Percentiles rank a stretch among this genome's conserved stretches.
phyloP scores from a whole-genome alignment of 1,140 invertebrate genomes.

The Calliopsis andreniformis region DNA sequence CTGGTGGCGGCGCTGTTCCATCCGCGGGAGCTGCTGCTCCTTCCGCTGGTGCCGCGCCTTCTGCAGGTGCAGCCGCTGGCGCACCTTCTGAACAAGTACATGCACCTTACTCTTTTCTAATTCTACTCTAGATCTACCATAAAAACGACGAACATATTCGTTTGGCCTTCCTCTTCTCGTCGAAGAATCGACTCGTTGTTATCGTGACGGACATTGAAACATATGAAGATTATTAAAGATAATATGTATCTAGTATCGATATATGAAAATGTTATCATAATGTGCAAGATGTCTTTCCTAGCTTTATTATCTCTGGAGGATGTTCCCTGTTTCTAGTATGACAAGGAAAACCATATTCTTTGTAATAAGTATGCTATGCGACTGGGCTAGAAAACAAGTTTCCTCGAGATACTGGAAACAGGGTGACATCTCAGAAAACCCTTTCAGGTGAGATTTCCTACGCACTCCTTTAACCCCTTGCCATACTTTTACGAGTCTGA shows the following conservation, averaged over 20 bases:
- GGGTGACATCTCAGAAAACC: no score
- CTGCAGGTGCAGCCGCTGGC: slow-evolving; percentile 70
- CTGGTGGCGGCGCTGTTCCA: slow-evolving; percentile 67
- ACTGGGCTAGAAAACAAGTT: no score
- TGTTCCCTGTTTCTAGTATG: background rate
- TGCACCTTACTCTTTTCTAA: slow-evolving; percentile 3
- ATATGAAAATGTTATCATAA: background rate
- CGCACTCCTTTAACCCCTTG: no score
- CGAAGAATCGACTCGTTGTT: background rate
- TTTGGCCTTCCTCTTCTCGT: background rate
- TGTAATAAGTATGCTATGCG: no score
- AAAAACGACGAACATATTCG: background rate
- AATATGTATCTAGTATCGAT: background rate
- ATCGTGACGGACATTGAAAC: background rate
- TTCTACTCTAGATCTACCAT: slow-evolving; percentile 16
- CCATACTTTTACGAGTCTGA: no score
- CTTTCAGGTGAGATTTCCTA: no score
- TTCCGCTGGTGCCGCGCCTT: slow-evolving; percentile 69
- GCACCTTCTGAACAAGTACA: slow-evolving; percentile 65
- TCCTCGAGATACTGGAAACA: no score
- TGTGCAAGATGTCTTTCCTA: no score
- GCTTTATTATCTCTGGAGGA: no score
- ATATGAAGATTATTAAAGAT: background rate
- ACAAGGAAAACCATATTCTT: no score
- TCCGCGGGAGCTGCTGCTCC: slow-evolving; percentile 71